These are phyloP conservation scores for Zophobas morio DNA, from an alignment of 1,140 invertebrate genomes.

Conservation along the genomic window DNA sequence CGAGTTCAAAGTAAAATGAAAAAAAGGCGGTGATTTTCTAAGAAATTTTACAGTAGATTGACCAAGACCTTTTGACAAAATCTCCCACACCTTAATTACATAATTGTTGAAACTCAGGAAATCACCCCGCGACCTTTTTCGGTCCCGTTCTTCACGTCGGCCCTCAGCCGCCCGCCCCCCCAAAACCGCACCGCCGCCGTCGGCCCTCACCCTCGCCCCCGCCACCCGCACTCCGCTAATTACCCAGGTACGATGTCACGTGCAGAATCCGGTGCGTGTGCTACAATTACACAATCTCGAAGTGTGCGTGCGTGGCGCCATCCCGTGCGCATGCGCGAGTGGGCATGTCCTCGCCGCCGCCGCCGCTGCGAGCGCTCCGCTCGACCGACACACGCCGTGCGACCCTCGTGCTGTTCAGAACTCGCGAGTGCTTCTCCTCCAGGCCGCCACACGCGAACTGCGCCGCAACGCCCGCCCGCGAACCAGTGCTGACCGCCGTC, in stretches of 20 bases:
- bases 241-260: slow-evolving; percentile 51
- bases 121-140: too few species aligned
- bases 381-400: slow-evolving; percentile 45
- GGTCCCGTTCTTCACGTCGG: too few species aligned
- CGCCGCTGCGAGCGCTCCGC: slow-evolving; percentile 51
- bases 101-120: too few species aligned
- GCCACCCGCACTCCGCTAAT: slow-evolving; percentile 5
- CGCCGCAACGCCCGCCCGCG: slow-evolving; percentile 35
- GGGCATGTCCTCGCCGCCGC: slow-evolving; percentile 61
- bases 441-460: slow-evolving; percentile 24
- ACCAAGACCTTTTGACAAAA: too few species aligned
- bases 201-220: too few species aligned
- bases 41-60: too few species aligned
- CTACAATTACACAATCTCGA: slow-evolving; percentile 60
- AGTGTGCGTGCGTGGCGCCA: slow-evolving; percentile 62
- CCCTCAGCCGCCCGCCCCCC: too few species aligned
- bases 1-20: too few species aligned
- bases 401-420: slow-evolving; percentile 23
- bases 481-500: background rate
- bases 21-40: too few species aligned
- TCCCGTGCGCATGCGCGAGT: slow-evolving; percentile 57
- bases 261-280: slow-evolving; percentile 56
- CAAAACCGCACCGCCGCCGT: too few species aligned
- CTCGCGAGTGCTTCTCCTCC: too few species aligned
- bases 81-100: too few species aligned